phyloP scores from a whole-genome alignment of 2,888 invertebrate genomes.

The Calliopum simillimum region DNA sequence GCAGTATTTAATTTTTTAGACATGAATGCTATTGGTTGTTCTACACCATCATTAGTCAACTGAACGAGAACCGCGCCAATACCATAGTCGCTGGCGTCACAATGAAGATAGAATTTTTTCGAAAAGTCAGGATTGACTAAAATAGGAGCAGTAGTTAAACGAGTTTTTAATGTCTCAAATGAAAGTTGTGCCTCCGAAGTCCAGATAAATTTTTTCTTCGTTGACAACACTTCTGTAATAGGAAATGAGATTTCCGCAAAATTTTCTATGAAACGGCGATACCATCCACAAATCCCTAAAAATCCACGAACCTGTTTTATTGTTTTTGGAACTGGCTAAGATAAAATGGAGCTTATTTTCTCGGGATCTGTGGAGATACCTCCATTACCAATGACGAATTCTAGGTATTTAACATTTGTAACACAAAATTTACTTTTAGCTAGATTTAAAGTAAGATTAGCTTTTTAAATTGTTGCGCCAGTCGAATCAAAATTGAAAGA shows the following conservation, averaged over 20 bases:
- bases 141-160: constrained; percentile 25
- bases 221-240: constrained; percentile 28
- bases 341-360: constrained; percentile 7
- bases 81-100: constrained; percentile 28
- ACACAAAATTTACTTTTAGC: constrained; percentile 32
- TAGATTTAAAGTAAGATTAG: constrained; percentile 38
- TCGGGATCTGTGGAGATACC: constrained; percentile 20
- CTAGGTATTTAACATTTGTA: constrained; percentile 37
- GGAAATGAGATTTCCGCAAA: constrained; percentile 33
- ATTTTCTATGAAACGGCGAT: constrained; percentile 43
- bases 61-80: constrained; percentile 28
- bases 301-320: constrained; percentile 15
- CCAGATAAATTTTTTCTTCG: constrained; percentile 35
- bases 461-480: constrained; percentile 31
- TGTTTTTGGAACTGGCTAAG: neutral
- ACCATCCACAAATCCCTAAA: constrained; percentile 46
- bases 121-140: constrained; percentile 30
- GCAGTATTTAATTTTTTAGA: constrained; percentile 35
- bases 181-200: constrained; percentile 27
- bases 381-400: constrained; percentile 40
- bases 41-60: neutral
- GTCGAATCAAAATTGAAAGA: constrained; percentile 14
- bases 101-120: constrained; percentile 23
- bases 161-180: constrained; percentile 25
- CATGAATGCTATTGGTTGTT: constrained; percentile 33